Conservation (phyloP, 2,113 vertebrate genomes). For the Callopanchax toddi region DNA sequence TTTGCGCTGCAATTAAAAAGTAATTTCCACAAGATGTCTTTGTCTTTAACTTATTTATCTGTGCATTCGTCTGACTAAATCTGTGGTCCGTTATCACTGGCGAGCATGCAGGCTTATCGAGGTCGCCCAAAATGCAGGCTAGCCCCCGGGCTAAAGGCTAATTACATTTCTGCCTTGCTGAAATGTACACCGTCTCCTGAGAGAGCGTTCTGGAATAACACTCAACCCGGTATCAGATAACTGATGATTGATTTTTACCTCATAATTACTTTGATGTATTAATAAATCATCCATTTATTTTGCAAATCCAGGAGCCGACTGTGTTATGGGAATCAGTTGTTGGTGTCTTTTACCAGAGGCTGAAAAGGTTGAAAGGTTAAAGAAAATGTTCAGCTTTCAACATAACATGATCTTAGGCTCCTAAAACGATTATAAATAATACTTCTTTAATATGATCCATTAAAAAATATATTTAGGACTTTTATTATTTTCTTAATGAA, state of each 20-base stretch:
- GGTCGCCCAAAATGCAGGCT: constrained; percentile 52
- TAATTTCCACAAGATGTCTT: constrained; percentile 24
- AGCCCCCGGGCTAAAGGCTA: constrained; percentile 68
- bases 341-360: constrained; percentile 46
- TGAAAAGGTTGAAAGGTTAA: constrained; percentile 65
- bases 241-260: constrained; percentile 75
- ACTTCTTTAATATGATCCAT: too few relatives aligned
- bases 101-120: constrained; percentile 33
- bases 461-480: too few relatives aligned
- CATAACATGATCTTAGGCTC: not conserved
- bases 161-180: constrained; percentile 77
- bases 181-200: constrained; percentile 72
- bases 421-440: constrained; percentile 1
- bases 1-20: constrained; percentile 18
- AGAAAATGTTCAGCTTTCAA: constrained; percentile 17
- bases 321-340: constrained; percentile 49
- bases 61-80: constrained; percentile 42
- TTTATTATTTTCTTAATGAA: too few relatives aligned
- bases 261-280: constrained; percentile 76
- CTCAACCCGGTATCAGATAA: constrained; percentile 68
- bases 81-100: constrained; percentile 52
- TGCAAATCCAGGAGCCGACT: constrained; percentile 54
- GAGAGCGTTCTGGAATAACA: constrained; percentile 74
- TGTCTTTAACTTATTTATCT: constrained; percentile 38
- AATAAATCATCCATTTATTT: constrained; percentile 75